These are phyloP conservation scores for Dinocampus coccinellae DNA, from an alignment of 2,888 invertebrate genomes.

Conservation along the genomic window DNA sequence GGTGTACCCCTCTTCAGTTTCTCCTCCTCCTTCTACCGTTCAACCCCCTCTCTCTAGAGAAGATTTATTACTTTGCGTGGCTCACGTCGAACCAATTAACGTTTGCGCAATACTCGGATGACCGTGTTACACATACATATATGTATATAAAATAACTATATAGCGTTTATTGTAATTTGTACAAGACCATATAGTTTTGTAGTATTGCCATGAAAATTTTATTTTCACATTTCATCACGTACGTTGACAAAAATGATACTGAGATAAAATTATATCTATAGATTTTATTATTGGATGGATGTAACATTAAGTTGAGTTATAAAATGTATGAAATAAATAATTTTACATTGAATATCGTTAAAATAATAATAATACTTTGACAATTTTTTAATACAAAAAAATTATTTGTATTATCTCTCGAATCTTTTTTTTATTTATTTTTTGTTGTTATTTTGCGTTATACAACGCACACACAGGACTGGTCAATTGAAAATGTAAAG, in stretches of 20 bases:
- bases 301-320: no score
- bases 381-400: no score
- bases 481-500: conserved; percentile 30
- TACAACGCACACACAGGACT: conserved; percentile 2
- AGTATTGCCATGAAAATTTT: neutral
- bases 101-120: conserved; percentile 32
- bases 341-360: no score
- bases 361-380: no score
- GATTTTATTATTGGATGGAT: no score
- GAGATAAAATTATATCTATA: no score
- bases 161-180: neutral
- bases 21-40: no score
- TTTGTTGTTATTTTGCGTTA: neutral
- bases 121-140: conserved; percentile 5
- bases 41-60: conserved; percentile 11
- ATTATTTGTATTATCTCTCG: neutral
- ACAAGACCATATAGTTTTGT: conserved; percentile 9
- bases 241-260: no score
- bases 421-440: neutral
- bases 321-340: no score
- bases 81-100: conserved; percentile 50
- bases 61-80: conserved; percentile 49
- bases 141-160: neutral
- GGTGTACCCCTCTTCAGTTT: no score
- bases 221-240: neutral